A percentile compares a stretch with the other conserved stretches of the same genome.
These are phyloP conservation scores for Diadromus collaris DNA, from an alignment of 2,888 invertebrate species.

Conservation along the genomic window DNA sequence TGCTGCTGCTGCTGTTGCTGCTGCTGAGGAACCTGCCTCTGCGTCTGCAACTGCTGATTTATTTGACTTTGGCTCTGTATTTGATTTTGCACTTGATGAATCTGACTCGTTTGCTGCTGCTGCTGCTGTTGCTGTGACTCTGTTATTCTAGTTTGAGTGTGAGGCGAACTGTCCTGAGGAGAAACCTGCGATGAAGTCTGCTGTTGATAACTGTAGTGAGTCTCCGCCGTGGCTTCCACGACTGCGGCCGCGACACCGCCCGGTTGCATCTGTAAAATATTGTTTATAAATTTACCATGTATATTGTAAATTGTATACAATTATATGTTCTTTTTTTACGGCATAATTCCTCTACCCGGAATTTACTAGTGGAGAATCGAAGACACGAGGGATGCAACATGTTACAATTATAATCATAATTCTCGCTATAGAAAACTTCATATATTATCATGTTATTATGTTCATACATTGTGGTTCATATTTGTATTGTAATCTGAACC, in stretches of 20 bases:
- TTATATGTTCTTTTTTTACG: background rate
- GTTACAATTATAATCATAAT: no score
- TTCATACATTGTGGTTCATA: no score
- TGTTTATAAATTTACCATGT: background rate
- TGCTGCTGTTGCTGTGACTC: constrained; percentile 70
- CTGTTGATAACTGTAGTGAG: constrained; percentile 79
- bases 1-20: constrained; percentile 63
- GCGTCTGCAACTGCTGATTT: constrained; percentile 73
- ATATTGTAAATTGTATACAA: background rate
- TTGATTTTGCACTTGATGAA: constrained; percentile 76
- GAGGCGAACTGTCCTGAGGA: constrained; percentile 73
- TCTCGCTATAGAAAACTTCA: no score
- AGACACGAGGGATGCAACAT: no score
- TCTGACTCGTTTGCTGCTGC: constrained; percentile 76
- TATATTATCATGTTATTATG: no score
- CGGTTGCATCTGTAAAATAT: constrained; percentile 74
- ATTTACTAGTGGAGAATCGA: no score
- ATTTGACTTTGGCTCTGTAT: constrained; percentile 77
- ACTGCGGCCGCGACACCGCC: constrained; percentile 78
- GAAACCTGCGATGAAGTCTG: constrained; percentile 76
- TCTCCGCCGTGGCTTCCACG: constrained; percentile 79
- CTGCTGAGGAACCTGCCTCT: constrained; percentile 73
- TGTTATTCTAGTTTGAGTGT: constrained; percentile 74
- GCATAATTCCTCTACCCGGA: no score
- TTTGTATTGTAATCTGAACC: no score